Percentiles rank a stretch among this genome's conserved stretches.
Conservation (phyloP, 2,888 invertebrate species). For the Hipparchia sbordonii region DNA sequence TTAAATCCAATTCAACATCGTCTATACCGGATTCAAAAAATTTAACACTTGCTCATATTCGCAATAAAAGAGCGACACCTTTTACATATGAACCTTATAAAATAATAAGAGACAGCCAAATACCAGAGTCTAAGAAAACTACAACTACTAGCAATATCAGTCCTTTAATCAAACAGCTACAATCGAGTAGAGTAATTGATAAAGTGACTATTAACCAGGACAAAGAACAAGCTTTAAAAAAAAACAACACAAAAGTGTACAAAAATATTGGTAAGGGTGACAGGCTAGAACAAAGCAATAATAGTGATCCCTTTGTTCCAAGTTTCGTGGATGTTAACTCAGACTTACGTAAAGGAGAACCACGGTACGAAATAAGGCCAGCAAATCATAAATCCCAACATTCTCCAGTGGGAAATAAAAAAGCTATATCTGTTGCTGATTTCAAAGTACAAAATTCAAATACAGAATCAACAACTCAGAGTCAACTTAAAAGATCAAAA, state of each 20-base stretch:
- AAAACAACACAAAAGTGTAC: conserved; percentile 56
- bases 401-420: conserved; percentile 63
- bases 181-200: conserved; percentile 67
- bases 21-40: not conserved
- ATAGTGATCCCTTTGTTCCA: conserved; percentile 44
- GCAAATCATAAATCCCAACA: conserved; percentile 66
- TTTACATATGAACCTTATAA: conserved; percentile 78
- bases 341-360: conserved; percentile 70
- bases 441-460: conserved; percentile 51
- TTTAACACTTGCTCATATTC: conserved; percentile 9
- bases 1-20: not conserved
- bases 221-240: conserved; percentile 57
- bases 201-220: conserved; percentile 56
- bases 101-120: conserved; percentile 70
- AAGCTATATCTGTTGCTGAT: conserved; percentile 60
- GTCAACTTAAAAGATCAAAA: conserved; percentile 33
- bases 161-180: conserved; percentile 72
- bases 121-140: conserved; percentile 70
- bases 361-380: conserved; percentile 67
- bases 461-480: conserved; percentile 27
- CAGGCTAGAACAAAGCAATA: conserved; percentile 50
- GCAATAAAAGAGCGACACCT: conserved; percentile 62
- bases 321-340: conserved; percentile 63
- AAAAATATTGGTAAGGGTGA: conserved; percentile 70
- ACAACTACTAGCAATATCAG: conserved; percentile 67